Evolutionary conservation across 1,140 invertebrate species (phyloP).

Genomic region (Papilio xuthus): DNA sequence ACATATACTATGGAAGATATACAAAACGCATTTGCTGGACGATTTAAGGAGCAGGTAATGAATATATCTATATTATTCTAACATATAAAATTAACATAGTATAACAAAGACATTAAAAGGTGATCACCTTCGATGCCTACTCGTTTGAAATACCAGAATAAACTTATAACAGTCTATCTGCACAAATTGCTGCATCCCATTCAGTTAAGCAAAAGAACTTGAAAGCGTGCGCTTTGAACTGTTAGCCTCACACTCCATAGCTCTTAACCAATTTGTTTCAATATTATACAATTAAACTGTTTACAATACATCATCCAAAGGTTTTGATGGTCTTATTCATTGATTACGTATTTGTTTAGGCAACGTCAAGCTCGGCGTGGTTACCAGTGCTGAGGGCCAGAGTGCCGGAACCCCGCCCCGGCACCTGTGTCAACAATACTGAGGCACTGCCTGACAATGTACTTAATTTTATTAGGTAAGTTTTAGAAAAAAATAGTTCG

Average conservation of each 20-base stretch:
- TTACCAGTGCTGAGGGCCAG: constrained; percentile 85
- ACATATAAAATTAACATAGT: constrained; percentile 8
- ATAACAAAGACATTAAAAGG: neutral
- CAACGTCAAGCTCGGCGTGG: constrained; percentile 89
- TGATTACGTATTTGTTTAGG: constrained; percentile 73
- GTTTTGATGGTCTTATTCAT: neutral
- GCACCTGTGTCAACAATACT: constrained; percentile 92
- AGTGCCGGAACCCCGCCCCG: constrained; percentile 92
- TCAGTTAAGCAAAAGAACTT: no score
- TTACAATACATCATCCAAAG: neutral
- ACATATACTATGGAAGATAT: constrained; percentile 92
- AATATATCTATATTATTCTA: constrained; percentile 25
- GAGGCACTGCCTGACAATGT: constrained; percentile 90
- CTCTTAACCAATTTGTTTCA: neutral
- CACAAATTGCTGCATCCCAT: no score
- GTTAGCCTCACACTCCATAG: no score
- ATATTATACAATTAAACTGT: neutral
- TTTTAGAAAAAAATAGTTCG: neutral
- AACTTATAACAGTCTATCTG: no score
- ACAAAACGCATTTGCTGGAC: constrained; percentile 91
- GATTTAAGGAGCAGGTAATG: constrained; percentile 92
- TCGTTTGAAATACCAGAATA: no score
- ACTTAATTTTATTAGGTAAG: constrained; percentile 93
- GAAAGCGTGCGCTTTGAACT: no score
- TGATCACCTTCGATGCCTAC: no score